Evolutionary conservation across 2,797 vertebrate species (phyloP), one percentile per base, ranked within the genome.

Genomic region (Eremophila alpestris): DNA sequence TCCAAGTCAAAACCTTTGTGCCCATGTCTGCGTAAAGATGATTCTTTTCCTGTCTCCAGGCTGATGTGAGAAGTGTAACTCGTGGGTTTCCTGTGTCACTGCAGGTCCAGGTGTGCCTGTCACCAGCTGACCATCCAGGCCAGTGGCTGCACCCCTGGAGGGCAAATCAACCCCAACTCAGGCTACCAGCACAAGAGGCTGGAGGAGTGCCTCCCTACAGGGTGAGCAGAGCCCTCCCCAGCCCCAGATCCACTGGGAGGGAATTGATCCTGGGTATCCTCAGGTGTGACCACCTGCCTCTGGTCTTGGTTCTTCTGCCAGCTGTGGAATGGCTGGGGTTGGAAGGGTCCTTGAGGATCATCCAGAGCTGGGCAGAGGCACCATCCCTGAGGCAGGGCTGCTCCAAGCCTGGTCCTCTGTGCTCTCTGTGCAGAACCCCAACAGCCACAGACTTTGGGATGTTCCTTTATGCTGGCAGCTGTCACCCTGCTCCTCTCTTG

Each of bases 121-220:
- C 99, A 99, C 93, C 99, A 99, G 97, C 97, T 99, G 93, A 99
- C 99, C 4, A 98, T 99, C 58, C 99, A 99, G 90, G 99, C 99
- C 1, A 99, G 99, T 0, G 99, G 96, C 65, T 99, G 99, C 69
- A 99, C 99, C 22, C 99, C 99, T 0, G 99, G 99, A 0, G 99
- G 90, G 7, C 99, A 99, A 94, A 96, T 99, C 92, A 99, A 99
- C 97, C 75, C 96, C 45, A 98, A 98, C 7, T 98, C 99, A 2
- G 99, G 99, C 30, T 99, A 98, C 97, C 97, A 98, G 62, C 96
- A 99, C 97, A 99, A 99, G 91, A 97, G 99, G 77, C 97, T 99
- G 78, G 99, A 99, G 36, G 99, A 99, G 73, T 99, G 99, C 89
- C 98, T 99, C 17, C 99, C 99, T 2, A 99, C 99, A 30, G 99